These are phyloP conservation scores for Fabriciana adippe DNA, from an alignment of 2,888 invertebrate species.

Conservation along the genomic window DNA sequence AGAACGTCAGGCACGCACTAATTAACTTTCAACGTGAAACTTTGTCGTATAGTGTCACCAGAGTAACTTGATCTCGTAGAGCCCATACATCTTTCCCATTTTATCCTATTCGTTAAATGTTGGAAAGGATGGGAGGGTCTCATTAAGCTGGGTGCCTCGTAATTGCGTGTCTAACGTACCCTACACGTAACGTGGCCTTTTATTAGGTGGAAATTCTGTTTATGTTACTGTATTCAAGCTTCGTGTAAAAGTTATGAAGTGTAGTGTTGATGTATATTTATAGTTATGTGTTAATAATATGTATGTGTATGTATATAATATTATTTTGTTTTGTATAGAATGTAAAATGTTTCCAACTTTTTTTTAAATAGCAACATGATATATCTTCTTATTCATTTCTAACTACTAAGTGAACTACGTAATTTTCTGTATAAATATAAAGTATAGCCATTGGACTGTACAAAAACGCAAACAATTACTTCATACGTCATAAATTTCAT, in stretches of 20 bases:
- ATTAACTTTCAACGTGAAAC: conserved; percentile 81
- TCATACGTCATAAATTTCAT: conserved; percentile 10
- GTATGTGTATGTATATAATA: background rate
- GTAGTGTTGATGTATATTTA: conserved; percentile 16
- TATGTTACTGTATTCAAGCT: conserved; percentile 67
- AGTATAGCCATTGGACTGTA: too few relatives aligned
- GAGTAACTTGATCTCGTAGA: conserved; percentile 60
- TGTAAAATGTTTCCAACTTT: background rate
- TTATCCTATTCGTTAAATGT: conserved; percentile 50
- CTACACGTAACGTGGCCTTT: conserved; percentile 78
- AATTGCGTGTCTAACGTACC: conserved; percentile 79
- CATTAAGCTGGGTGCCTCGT: conserved; percentile 63
- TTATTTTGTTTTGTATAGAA: background rate
- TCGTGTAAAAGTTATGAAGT: conserved; percentile 66
- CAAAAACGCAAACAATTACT: conserved; percentile 5
- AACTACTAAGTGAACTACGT: background rate
- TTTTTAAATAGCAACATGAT: too few relatives aligned
- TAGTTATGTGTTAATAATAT: background rate
- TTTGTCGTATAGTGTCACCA: conserved; percentile 62
- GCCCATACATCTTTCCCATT: conserved; percentile 59
- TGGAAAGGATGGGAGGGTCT: conserved; percentile 59
- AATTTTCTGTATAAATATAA: background rate
- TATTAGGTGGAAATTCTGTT: conserved; percentile 81
- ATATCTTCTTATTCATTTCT: too few relatives aligned
- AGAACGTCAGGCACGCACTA: conserved; percentile 78